Evolutionary conservation across 2,797 vertebrate species (phyloP), one percentile per base, ranked within the genome.

Genomic region (Falco naumanni): DNA sequence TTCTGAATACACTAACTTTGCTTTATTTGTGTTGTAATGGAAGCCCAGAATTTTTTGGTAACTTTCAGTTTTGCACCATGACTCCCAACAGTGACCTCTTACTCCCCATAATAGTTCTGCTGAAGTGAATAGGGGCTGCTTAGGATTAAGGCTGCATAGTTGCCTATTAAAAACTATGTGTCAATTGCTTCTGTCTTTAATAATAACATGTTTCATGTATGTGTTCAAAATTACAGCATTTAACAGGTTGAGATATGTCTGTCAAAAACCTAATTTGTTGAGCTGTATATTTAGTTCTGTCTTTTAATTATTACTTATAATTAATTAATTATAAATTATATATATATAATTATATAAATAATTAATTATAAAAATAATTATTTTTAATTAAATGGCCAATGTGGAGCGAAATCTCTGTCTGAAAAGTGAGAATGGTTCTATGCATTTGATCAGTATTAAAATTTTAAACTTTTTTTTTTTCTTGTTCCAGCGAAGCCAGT

Each of bases 401-500:
- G 16, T 64, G 64, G 21, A 78, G n/a, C 25, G 69, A 94, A 88
- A 84, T 72, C 6, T 83, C 33, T 76, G 83, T 85, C 74, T 39
- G 48, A 48, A 78, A 25, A 37, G 51, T 69, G 66, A 83, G 33
- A 84, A 84, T 84, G 34, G 9, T 19, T 66, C 16, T 61, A 60
- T 91, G 31, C 20, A 63, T 53, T 83, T 90, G n/a, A 29, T 63
- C 39, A 34, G 2, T 51, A 59, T 65, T 68, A 28, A 54, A 78
- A n/a, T 76, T 54, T 60, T 45, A 48, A 90, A n/a, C 41, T 59
- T 64, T 93, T 77, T 14, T 85, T 77, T 86, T 86, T 94, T 93
- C 89, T 95, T 39, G 84, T 98, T 98, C 48, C 96, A 99, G 99
- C 99, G 22, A 98, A 98, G 25, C 98, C 98, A 54, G 95, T 93